Conservation (phyloP, 2,797 vertebrate genomes). For the Hydrophis major region DNA sequence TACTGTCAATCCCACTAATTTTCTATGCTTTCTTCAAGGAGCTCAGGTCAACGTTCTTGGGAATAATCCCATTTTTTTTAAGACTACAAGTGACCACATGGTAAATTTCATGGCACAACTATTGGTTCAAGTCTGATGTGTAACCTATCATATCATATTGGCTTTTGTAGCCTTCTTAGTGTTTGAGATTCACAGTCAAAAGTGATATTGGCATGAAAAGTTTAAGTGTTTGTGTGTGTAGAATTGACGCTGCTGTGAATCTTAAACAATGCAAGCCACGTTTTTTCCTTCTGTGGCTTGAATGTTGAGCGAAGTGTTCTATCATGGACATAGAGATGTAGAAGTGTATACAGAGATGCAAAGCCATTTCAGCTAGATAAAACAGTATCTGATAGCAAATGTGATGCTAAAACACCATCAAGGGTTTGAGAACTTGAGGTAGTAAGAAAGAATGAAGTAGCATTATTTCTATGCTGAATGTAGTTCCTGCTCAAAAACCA, state of each 20-base stretch:
- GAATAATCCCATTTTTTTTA: neutral
- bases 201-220: neutral
- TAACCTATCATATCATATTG: neutral
- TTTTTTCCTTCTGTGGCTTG: neutral
- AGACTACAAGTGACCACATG: neutral
- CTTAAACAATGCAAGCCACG: neutral
- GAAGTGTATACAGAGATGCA: neutral
- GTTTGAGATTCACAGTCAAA: neutral
- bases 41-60: neutral
- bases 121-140: neutral
- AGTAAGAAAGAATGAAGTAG: neutral
- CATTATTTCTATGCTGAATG: neutral
- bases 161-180: slow-evolving; percentile 26
- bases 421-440: neutral
- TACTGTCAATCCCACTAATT: neutral
- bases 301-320: neutral
- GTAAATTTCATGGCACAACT: neutral
- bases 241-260: neutral
- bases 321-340: neutral
- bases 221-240: neutral
- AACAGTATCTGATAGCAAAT: neutral
- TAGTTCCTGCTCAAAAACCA: neutral
- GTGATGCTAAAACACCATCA: neutral
- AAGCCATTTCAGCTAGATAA: neutral
- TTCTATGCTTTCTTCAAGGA: neutral